Percentiles rank a stretch among this genome's conserved stretches.
Conservation (phyloP, 2,113 vertebrate genomes). For the Caretta caretta region DNA sequence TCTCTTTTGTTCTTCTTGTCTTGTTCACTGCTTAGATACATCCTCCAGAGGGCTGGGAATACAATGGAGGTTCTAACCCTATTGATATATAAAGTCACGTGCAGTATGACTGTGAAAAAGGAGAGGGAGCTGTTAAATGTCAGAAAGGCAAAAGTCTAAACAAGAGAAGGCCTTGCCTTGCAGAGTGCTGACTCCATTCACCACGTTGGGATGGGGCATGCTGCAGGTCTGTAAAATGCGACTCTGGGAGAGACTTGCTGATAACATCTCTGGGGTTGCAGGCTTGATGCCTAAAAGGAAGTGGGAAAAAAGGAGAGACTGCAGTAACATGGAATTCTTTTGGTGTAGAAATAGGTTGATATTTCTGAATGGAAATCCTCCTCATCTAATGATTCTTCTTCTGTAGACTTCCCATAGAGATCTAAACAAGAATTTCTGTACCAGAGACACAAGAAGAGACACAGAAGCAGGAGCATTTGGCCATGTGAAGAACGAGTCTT, state of each 20-base stretch:
- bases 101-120: background rate
- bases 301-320: background rate
- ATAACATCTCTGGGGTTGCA: conserved; percentile 86
- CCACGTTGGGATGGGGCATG: conserved; percentile 83
- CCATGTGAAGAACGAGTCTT: background rate
- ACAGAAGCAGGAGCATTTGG: background rate
- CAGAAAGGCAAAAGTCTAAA: background rate
- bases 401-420: background rate
- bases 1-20: background rate
- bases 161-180: conserved; percentile 78
- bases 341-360: background rate
- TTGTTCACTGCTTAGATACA: rapidly evolving
- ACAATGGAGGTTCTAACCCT: background rate
- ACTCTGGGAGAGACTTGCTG: conserved; percentile 88
- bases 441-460: rapidly evolving
- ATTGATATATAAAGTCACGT: rapidly evolving
- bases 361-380: background rate
- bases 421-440: background rate
- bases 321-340: background rate
- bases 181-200: conserved; percentile 83
- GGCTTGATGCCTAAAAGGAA: conserved; percentile 63
- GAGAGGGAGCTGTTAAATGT: background rate
- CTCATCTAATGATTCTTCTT: background rate
- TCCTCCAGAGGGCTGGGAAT: rapidly evolving
- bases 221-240: conserved; percentile 86